Percentiles rank a stretch among this genome's conserved stretches.
phyloP scores from a whole-genome alignment of 2,888 invertebrate species.

The Spodoptera picta region DNA sequence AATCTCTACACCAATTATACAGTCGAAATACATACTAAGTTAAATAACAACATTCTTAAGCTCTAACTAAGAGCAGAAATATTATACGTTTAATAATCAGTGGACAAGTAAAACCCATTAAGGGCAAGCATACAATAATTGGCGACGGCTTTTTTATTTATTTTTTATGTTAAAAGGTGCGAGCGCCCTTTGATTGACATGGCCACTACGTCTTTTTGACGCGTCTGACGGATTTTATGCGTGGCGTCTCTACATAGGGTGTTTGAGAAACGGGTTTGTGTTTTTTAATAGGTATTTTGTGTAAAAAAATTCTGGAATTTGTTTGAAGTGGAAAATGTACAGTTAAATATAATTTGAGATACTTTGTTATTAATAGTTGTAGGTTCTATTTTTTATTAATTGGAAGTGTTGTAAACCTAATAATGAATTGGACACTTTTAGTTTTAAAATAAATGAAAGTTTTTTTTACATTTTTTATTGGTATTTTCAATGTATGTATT shows the following conservation, averaged over 20 bases:
- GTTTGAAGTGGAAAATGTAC: too few relatives aligned
- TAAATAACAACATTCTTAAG: constrained; percentile 9
- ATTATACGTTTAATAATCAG: constrained; percentile 75
- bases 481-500: too few relatives aligned
- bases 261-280: constrained; percentile 36
- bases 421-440: too few relatives aligned
- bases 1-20: not conserved
- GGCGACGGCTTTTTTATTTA: constrained; percentile 73
- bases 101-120: constrained; percentile 86
- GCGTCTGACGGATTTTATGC: constrained; percentile 78
- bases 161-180: constrained; percentile 77
- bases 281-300: too few relatives aligned
- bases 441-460: too few relatives aligned
- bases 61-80: constrained; percentile 55
- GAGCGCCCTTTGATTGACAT: constrained; percentile 81
- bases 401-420: too few relatives aligned
- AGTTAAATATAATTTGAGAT: too few relatives aligned
- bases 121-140: constrained; percentile 82
- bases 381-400: too few relatives aligned
- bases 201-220: constrained; percentile 86
- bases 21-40: not conserved
- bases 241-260: constrained; percentile 67
- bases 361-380: too few relatives aligned
- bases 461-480: too few relatives aligned
- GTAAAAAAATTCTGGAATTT: too few relatives aligned